A percentile compares a stretch with the other conserved stretches of the same genome.
Conservation (phyloP, 2,888 invertebrate species). For the Tinea pellionella region DNA sequence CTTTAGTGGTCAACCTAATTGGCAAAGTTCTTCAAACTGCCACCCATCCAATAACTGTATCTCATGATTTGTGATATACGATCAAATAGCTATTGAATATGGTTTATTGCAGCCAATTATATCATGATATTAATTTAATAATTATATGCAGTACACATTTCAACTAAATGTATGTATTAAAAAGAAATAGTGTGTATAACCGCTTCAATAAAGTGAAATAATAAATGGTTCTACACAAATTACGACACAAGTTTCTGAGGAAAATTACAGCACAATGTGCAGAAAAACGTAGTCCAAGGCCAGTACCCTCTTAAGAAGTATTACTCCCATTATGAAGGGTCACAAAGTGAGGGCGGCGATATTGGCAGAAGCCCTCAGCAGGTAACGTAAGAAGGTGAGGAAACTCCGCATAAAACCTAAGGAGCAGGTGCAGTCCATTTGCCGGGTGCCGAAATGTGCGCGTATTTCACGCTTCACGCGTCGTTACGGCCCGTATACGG, state of each 20-base stretch:
- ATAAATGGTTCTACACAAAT: slow-evolving; percentile 20
- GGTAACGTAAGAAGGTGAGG: slow-evolving; percentile 60
- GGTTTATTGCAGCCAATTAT: not conserved
- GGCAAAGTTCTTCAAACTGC: not conserved
- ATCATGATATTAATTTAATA: not conserved
- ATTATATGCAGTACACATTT: too few species aligned
- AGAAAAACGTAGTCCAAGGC: slow-evolving; percentile 34
- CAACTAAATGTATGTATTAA: slow-evolving; percentile 1
- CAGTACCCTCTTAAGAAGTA: slow-evolving; percentile 65
- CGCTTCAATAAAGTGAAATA: slow-evolving; percentile 20
- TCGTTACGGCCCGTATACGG: slow-evolving; percentile 49
- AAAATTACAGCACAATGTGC: slow-evolving; percentile 25
- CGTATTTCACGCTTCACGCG: slow-evolving; percentile 63
- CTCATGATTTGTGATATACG: not conserved
- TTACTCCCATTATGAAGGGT: slow-evolving; percentile 57
- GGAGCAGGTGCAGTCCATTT: slow-evolving; percentile 69
- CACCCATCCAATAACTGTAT: not conserved
- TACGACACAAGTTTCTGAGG: slow-evolving; percentile 1
- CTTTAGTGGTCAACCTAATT: not conserved
- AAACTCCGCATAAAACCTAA: slow-evolving; percentile 67
- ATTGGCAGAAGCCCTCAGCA: slow-evolving; percentile 56
- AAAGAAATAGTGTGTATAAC: slow-evolving; percentile 16
- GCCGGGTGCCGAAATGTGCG: slow-evolving; percentile 56
- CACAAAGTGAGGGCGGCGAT: slow-evolving; percentile 64
- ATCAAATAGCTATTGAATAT: not conserved